phyloP scores from a whole-genome alignment of 1,140 invertebrate genomes.

The Cotesia glomerata region DNA sequence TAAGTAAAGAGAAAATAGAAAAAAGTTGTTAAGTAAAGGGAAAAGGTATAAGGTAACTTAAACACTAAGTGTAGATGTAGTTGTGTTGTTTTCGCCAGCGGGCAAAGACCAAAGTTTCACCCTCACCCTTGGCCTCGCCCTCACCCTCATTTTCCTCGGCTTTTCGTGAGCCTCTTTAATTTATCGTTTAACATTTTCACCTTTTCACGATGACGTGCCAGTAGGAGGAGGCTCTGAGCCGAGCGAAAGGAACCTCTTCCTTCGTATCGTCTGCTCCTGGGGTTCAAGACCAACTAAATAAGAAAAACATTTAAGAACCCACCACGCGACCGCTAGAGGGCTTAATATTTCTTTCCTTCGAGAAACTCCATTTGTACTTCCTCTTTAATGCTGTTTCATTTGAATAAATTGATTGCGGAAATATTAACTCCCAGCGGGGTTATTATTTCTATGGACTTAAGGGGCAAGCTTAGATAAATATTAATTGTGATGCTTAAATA shows the following conservation, averaged over 20 bases:
- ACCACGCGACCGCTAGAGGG: background rate
- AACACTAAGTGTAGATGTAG: background rate
- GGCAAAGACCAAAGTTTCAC: slow-evolving; percentile 28
- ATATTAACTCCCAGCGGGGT: no score
- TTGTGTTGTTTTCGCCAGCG: slow-evolving; percentile 19
- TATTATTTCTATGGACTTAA: no score
- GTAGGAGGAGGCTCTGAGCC: background rate
- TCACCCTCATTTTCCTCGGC: background rate
- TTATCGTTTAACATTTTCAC: slow-evolving; percentile 22
- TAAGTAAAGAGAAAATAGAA: background rate
- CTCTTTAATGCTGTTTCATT: background rate
- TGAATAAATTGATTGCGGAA: background rate
- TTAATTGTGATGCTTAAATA: no score
- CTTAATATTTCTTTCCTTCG: background rate
- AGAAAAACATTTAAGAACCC: background rate
- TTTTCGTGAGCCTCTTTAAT: slow-evolving; percentile 15
- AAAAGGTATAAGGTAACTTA: background rate
- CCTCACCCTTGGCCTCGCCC: background rate
- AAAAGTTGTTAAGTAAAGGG: background rate
- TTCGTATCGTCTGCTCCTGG: background rate
- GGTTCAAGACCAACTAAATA: background rate
- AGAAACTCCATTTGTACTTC: slow-evolving; percentile 10
- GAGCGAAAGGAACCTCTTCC: background rate
- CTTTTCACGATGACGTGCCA: slow-evolving; percentile 7
- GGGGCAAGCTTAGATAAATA: no score